phyloP scores from a whole-genome alignment of 2,888 invertebrate species.

The Argyresthia albistria region DNA sequence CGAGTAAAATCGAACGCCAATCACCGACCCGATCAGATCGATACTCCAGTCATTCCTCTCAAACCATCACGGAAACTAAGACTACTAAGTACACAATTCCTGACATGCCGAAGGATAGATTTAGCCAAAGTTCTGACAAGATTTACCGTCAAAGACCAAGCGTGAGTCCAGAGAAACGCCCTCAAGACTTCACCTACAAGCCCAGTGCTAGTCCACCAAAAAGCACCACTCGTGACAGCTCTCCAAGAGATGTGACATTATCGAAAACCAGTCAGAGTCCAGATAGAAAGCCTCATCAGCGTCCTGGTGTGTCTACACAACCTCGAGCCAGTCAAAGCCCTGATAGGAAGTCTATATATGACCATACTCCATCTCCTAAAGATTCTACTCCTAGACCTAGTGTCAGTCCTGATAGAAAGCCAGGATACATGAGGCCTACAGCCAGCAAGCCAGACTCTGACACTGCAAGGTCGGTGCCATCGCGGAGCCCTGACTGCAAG shows the following conservation, averaged over 20 bases:
- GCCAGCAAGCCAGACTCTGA: slow-evolving; percentile 18
- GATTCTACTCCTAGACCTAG: slow-evolving; percentile 7
- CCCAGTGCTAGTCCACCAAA: slow-evolving; percentile 30
- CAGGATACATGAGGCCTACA: slow-evolving; percentile 41
- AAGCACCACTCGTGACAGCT: slow-evolving; percentile 8
- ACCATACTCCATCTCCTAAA: slow-evolving; percentile 1
- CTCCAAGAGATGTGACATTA: neutral
- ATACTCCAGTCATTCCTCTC: slow-evolving; percentile 35
- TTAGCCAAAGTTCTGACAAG: slow-evolving; percentile 21
- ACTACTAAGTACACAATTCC: slow-evolving; percentile 29
- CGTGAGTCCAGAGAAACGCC: slow-evolving; percentile 40
- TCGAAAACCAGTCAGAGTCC: slow-evolving; percentile 26
- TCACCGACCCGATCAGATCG: slow-evolving; percentile 44
- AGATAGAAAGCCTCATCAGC: slow-evolving; percentile 15
- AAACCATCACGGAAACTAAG: slow-evolving; percentile 33
- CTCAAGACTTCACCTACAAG: slow-evolving; percentile 18
- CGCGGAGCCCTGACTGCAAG: slow-evolving; percentile 24
- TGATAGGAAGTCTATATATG: slow-evolving; percentile 17
- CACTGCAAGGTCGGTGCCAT: slow-evolving; percentile 14
- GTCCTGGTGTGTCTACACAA: slow-evolving; percentile 12
- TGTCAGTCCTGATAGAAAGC: slow-evolving; percentile 27
- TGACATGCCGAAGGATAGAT: slow-evolving; percentile 36
- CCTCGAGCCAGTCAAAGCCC: slow-evolving; percentile 27
- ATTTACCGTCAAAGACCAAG: slow-evolving; percentile 26
- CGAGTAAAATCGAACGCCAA: slow-evolving; percentile 18